Conservation (phyloP, 1,140 invertebrate genomes). For the Macrobrachium nipponense region DNA sequence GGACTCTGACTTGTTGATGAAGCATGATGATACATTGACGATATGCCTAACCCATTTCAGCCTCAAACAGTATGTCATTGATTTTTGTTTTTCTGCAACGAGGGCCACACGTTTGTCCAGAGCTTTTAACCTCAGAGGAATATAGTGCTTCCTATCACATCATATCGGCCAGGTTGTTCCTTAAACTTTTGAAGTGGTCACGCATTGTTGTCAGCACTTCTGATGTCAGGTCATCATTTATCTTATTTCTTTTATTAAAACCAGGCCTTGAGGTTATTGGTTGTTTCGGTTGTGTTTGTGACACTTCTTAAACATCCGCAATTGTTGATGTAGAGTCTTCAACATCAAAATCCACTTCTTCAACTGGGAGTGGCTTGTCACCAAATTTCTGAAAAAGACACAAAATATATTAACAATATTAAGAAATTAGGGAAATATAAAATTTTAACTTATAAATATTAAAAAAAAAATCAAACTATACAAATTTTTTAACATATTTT, state of each 20-base stretch:
- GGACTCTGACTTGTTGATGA: conserved; percentile 38
- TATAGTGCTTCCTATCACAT: conserved; percentile 39
- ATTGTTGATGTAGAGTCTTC: conserved; percentile 44
- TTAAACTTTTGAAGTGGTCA: conserved; percentile 36
- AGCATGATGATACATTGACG: conserved; percentile 26
- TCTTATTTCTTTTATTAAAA: conserved; percentile 42
- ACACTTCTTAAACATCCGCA: conserved; percentile 40
- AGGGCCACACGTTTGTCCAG: conserved; percentile 40
- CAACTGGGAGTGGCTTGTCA: too few relatives aligned
- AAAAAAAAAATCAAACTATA: background rate
- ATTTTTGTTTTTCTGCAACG: conserved; percentile 33
- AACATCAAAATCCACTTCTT: conserved; percentile 29
- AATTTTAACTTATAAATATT: background rate
- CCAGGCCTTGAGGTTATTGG: conserved; percentile 41
- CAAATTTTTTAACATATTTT: background rate
- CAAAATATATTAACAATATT: conserved; percentile 26
- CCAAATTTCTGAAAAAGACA: background rate
- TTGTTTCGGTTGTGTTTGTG: conserved; percentile 38
- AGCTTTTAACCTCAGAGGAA: conserved; percentile 44
- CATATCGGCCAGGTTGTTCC: conserved; percentile 34
- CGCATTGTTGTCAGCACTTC: conserved; percentile 35
- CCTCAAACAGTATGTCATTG: conserved; percentile 33
- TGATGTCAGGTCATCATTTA: too few relatives aligned
- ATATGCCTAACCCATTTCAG: conserved; percentile 43
- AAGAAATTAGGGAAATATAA: conserved; percentile 31